Evolutionary conservation across 2,113 vertebrate genomes (phyloP).

Genomic region (Orthochromis indermauri): DNA sequence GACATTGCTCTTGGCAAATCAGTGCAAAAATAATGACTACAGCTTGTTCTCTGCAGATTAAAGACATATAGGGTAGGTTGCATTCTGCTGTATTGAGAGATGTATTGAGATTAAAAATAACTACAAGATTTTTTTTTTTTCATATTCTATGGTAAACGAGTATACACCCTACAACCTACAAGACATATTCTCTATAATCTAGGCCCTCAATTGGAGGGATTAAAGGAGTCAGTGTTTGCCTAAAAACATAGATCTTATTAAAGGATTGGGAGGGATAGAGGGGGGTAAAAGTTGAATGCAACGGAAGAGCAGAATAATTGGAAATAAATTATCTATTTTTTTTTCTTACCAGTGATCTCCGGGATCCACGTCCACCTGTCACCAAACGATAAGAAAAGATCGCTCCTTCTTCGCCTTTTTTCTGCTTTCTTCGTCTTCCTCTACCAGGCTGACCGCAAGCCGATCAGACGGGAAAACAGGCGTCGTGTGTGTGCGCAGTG

Average conservation of each 20-base stretch:
- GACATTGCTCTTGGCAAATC: neutral
- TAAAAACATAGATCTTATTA: neutral
- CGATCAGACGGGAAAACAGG: neutral
- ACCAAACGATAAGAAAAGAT: neutral
- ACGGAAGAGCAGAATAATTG: neutral
- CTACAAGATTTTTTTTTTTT: neutral
- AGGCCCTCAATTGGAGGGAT: neutral
- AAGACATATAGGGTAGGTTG: neutral
- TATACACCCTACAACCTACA: neutral
- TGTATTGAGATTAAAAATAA: neutral
- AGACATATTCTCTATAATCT: neutral
- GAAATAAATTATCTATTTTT: neutral
- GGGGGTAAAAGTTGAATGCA: neutral
- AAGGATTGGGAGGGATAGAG: neutral
- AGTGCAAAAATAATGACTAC: neutral
- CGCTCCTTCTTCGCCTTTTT: neutral
- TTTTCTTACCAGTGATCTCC: slow-evolving; percentile 18
- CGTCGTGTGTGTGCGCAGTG: neutral
- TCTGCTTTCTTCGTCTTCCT: neutral
- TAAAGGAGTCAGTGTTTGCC: neutral
- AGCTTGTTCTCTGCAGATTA: neutral
- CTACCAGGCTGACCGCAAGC: neutral
- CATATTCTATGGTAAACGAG: neutral
- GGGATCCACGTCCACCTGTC: slow-evolving; percentile 2
- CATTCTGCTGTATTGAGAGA: neutral